A percentile compares a stretch with the other conserved stretches of the same genome.
phyloP scores from a whole-genome alignment of 2,113 vertebrate genomes.

The Galbula dea region DNA sequence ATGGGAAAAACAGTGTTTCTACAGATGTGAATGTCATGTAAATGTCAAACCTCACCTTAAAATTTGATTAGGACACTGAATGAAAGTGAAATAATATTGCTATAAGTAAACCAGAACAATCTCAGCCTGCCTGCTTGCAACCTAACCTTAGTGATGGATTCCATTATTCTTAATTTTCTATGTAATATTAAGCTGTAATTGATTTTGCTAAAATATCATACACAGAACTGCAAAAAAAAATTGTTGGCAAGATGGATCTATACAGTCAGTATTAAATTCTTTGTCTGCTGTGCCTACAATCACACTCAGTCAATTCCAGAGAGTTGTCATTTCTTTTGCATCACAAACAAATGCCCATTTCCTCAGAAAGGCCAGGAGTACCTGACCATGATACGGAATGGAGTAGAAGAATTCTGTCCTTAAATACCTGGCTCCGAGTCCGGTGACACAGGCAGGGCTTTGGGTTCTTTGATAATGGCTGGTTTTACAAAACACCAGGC shows the following conservation, averaged over 20 bases:
- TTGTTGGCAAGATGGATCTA: background rate
- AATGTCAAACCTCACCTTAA: slow-evolving; percentile 44
- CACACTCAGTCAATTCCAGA: background rate
- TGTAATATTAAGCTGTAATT: background rate
- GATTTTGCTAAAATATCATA: background rate
- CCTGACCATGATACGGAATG: no score
- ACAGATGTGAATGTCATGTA: slow-evolving; percentile 47
- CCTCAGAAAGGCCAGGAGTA: accelerated
- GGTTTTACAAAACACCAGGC: no score
- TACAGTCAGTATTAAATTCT: background rate
- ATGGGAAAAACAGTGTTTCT: background rate
- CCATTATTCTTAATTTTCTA: background rate
- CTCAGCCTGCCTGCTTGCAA: background rate
- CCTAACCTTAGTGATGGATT: background rate
- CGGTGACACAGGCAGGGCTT: no score
- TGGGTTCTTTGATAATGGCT: no score
- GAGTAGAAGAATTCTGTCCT: no score
- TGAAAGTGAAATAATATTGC: background rate
- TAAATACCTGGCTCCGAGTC: no score
- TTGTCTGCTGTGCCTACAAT: background rate
- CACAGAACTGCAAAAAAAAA: background rate
- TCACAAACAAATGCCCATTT: background rate
- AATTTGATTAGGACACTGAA: slow-evolving; percentile 24
- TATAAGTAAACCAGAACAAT: background rate
- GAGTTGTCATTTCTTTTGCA: background rate